phyloP scores from a whole-genome alignment of 2,888 invertebrate genomes.

The Acronicta psi region DNA sequence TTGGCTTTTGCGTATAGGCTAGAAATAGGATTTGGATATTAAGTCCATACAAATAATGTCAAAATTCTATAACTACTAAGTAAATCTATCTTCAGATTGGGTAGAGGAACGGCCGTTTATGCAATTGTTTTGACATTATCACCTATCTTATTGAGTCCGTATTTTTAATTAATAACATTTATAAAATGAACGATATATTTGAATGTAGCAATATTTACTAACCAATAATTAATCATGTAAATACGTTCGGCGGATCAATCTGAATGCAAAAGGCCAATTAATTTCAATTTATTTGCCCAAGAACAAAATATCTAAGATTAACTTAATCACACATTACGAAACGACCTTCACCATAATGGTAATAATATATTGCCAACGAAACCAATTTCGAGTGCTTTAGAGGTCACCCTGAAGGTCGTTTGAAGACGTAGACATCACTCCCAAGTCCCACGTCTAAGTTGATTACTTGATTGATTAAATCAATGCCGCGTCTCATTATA shows the following conservation, averaged over 20 bases:
- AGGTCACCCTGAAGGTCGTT: conserved; percentile 43
- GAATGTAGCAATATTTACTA: no score
- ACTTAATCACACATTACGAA: conserved; percentile 43
- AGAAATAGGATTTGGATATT: no score
- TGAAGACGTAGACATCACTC: conserved; percentile 19
- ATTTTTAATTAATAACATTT: no score
- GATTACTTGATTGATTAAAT: conserved; percentile 44
- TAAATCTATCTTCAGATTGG: no score
- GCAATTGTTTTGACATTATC: no score
- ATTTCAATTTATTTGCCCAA: conserved; percentile 29
- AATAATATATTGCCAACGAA: conserved; percentile 45
- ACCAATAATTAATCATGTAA: no score
- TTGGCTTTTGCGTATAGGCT: no score
- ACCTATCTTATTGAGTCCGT: no score
- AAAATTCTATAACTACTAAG: no score
- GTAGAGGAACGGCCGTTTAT: no score
- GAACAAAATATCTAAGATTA: conserved; percentile 23
- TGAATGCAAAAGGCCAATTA: conserved; percentile 17
- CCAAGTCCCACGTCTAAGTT: conserved; percentile 32
- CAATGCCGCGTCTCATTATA: conserved; percentile 29
- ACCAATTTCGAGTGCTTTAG: conserved; percentile 11
- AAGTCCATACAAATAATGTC: no score
- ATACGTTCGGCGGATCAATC: neutral
- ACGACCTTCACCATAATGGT: conserved; percentile 32
- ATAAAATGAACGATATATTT: no score